Base-by-base conservation (phyloP, 2,113 vertebrate species). In the Corynorhinus townsendii region DNA sequence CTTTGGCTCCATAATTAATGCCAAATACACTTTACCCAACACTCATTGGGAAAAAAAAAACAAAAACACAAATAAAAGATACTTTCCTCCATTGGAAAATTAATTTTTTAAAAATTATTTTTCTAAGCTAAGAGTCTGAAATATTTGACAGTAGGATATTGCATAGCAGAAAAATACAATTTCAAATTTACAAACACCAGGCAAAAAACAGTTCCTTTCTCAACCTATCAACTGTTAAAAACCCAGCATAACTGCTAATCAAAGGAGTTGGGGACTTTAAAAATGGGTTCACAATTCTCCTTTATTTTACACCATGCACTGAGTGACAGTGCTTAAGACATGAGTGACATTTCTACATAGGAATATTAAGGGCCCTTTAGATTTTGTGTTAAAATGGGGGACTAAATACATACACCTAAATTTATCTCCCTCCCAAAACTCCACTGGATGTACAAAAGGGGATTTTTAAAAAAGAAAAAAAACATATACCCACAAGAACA, bases 11-110 rank as follows among this genome's bases (percentile, higher is more conserved):
- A 73, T n/a, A 91, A 71, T 52, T 40, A 86, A 86, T 69, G 24
- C 14, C 82, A 94, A 52, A 26, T 69, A 88, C 4, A 40, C 56
- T 77, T 81, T 49, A 79, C 8, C 47, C 62, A 87, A 35, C 52
- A 16, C 56, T 96, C 69, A 81, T 0, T 68, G 84, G 8, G 49
- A n/a, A 86, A 95, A 88, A 81, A 33, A 52, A 22, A 28, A 91
- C 90, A 86, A n/a, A 95, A 83, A 81, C 38, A 52, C 12, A 26
- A 91, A 94, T 88, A 20, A 87, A 90, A 95, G 43, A 5, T 49
- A 80, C 35, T 81, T 84, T 86, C 22, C 33, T 89, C 80, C 14
- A n/a, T 89, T 40, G 28, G 10, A 72, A 91, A 85, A 68, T 43
- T 38, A 28, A 52, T 89, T 56, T 26, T 9, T 0, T 47, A 1